These are phyloP conservation scores for Amia ocellicauda DNA, from an alignment of 2,113 vertebrate genomes.

Conservation along the genomic window DNA sequence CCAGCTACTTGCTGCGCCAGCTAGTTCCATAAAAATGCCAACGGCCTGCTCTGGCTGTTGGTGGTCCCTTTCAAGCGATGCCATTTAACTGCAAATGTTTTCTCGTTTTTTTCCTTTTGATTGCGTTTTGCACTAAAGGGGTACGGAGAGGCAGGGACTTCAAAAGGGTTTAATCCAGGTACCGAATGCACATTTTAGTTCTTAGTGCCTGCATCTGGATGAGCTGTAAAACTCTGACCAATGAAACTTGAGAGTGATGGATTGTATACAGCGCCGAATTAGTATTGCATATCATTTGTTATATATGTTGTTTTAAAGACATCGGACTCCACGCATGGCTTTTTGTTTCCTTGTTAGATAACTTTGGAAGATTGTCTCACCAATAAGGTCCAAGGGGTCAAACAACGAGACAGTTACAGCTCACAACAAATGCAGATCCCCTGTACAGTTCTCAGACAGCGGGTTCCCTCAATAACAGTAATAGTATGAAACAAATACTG, in stretches of 20 bases:
- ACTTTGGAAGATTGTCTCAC: no score
- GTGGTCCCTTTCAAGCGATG: conserved; percentile 39
- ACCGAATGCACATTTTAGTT: conserved; percentile 41
- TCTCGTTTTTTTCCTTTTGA: conserved; percentile 32
- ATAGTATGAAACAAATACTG: no score
- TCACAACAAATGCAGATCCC: no score
- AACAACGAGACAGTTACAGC: no score
- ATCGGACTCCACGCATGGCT: not conserved
- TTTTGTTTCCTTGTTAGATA: not conserved
- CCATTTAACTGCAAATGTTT: conserved; percentile 27
- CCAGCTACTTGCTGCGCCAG: conserved; percentile 37
- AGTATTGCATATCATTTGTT: not conserved
- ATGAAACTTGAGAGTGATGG: conserved; percentile 33
- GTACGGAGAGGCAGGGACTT: conserved; percentile 43
- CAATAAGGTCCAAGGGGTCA: no score
- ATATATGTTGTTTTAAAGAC: not conserved
- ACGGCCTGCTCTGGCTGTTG: conserved; percentile 40
- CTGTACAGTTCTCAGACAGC: no score
- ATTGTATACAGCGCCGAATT: conserved; percentile 32
- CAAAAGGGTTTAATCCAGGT: conserved; percentile 56
- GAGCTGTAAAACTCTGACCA: conserved; percentile 37
- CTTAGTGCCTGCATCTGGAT: conserved; percentile 34
- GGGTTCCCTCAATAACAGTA: no score
- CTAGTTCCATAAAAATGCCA: conserved; percentile 40
- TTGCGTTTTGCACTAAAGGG: conserved; percentile 40